phyloP scores from a whole-genome alignment of 2,797 vertebrate species.

The Argentina silus region DNA sequence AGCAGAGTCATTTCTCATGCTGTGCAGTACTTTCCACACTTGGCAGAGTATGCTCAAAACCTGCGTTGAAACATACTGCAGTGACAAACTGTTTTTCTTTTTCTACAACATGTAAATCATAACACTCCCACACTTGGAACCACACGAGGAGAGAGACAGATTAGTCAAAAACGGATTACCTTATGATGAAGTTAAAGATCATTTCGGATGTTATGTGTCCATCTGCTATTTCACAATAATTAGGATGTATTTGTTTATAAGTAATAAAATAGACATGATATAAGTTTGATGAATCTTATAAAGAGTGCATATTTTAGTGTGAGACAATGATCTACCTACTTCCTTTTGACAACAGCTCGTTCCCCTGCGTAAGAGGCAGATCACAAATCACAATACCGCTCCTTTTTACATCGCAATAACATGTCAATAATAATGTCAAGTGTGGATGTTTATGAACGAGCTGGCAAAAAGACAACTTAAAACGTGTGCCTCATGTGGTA shows the following conservation, averaged over 20 bases:
- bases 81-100: constrained; percentile 34
- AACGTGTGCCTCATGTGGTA: not conserved
- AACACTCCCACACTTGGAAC: constrained; percentile 59
- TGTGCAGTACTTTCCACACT: constrained; percentile 55
- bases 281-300: not conserved
- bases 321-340: not conserved
- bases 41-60: constrained; percentile 41
- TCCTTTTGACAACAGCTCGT: not conserved
- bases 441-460: not conserved
- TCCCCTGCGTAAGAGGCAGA: not conserved
- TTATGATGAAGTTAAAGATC: too few relatives aligned
- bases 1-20: not conserved
- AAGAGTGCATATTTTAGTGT: not conserved
- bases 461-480: not conserved
- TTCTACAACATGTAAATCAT: constrained; percentile 57
- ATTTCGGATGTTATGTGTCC: too few relatives aligned
- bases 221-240: too few relatives aligned
- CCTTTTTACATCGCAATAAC: not conserved
- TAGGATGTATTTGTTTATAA: not conserved
- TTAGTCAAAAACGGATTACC: too few relatives aligned
- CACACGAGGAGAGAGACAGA: constrained; percentile 53
- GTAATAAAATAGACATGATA: not conserved
- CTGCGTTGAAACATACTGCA: constrained; percentile 18
- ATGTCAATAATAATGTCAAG: not conserved
- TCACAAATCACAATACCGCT: not conserved